Evolutionary conservation across 2,888 invertebrate genomes (phyloP).

Genomic region (Harpalus rubripes): DNA sequence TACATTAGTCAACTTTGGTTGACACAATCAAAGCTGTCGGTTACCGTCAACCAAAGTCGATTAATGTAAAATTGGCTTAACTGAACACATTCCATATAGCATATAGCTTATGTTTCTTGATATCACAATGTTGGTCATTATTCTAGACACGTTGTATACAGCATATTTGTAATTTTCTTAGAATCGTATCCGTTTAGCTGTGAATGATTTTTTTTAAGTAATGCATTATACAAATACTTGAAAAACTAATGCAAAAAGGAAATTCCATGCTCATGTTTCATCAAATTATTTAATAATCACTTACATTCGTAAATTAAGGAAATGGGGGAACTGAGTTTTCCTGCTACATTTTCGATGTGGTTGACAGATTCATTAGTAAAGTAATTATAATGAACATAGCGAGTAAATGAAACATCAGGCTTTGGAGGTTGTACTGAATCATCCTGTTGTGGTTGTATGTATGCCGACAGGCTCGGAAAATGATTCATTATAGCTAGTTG

Average conservation of each 20-base stretch:
- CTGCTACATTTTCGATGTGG: not conserved
- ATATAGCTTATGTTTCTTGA: no score
- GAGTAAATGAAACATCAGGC: constrained; percentile 20
- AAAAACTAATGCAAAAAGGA: not conserved
- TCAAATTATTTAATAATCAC: not conserved
- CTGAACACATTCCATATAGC: no score
- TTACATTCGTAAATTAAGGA: not conserved
- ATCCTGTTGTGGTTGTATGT: not conserved
- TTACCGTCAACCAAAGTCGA: no score
- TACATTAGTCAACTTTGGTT: no score
- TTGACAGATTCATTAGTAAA: constrained; percentile 2
- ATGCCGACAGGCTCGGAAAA: constrained; percentile 3
- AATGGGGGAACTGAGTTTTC: not conserved
- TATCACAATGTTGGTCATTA: no score
- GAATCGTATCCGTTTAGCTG: no score
- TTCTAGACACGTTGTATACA: no score
- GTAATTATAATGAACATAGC: constrained; percentile 12
- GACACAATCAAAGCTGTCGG: no score
- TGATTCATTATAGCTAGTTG: not conserved
- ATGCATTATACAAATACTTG: no score
- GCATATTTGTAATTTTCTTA: no score
- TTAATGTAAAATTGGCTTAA: no score
- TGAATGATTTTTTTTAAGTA: no score
- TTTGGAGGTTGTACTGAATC: constrained; percentile 13
- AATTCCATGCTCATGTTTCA: not conserved